These are phyloP conservation scores for Acropternis orthonyx DNA, from an alignment of 2,797 vertebrate species.

Conservation along the genomic window DNA sequence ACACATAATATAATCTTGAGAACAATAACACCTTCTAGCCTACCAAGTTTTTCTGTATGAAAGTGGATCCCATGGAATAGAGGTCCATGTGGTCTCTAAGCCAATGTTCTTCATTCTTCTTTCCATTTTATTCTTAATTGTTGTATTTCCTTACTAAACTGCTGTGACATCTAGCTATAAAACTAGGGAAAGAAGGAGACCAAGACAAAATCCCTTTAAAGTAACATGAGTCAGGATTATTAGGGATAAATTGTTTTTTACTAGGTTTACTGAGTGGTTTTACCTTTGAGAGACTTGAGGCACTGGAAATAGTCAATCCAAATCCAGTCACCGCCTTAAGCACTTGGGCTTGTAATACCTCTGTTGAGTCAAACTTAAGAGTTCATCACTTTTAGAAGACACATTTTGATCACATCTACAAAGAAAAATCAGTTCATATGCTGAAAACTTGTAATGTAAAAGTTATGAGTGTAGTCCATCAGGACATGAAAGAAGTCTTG, in stretches of 20 bases:
- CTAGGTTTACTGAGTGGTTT: background rate
- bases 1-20: background rate
- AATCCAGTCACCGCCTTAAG: background rate
- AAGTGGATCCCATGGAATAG: background rate
- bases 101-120: background rate
- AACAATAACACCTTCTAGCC: background rate
- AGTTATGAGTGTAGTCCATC: background rate
- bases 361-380: background rate
- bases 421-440: background rate
- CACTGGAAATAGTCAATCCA: background rate
- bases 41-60: background rate
- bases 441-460: background rate
- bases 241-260: background rate
- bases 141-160: background rate
- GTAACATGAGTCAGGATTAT: background rate
- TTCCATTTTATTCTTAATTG: background rate
- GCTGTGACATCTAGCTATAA: background rate
- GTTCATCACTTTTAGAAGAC: background rate
- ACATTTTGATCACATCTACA: background rate
- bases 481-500: background rate
- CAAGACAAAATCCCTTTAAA: background rate
- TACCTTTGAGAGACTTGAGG: background rate
- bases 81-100: background rate
- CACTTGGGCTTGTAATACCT: background rate
- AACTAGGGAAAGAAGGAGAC: background rate